phyloP scores from a whole-genome alignment of 2,888 invertebrate species.

The Ornithoptera alexandrae region DNA sequence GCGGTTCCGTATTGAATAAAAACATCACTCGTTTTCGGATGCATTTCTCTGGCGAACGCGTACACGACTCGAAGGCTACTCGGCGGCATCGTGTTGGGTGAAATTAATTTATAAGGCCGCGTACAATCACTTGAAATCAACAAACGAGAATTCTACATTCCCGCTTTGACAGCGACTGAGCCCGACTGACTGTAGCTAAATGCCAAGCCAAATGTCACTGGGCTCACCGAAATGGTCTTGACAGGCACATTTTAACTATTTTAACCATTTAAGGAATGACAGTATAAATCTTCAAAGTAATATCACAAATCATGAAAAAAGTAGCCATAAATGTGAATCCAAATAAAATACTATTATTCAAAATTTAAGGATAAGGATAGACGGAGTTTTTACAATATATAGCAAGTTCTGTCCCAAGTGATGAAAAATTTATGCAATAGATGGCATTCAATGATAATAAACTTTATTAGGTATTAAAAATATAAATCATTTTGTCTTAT shows the following conservation, averaged over 20 bases:
- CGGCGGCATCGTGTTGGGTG: slow-evolving; percentile 73
- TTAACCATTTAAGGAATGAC: neutral
- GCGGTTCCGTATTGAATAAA: slow-evolving; percentile 91
- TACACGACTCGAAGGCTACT: slow-evolving; percentile 84
- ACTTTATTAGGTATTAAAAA: neutral
- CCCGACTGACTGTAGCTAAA: slow-evolving; percentile 49
- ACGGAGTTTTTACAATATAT: neutral
- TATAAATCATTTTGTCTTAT: neutral
- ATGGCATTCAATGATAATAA: neutral
- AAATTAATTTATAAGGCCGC: slow-evolving; percentile 72
- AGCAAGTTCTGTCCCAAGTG: neutral
- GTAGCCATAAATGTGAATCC: neutral
- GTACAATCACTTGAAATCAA: slow-evolving; percentile 75
- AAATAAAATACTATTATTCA: neutral
- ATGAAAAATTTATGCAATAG: neutral
- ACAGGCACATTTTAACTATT: slow-evolving; percentile 32
- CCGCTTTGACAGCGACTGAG: slow-evolving; percentile 52
- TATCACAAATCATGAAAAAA: neutral
- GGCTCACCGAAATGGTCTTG: slow-evolving; percentile 29
- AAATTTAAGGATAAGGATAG: neutral
- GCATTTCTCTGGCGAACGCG: slow-evolving; percentile 89
- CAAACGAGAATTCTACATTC: slow-evolving; percentile 75
- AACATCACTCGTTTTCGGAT: slow-evolving; percentile 83
- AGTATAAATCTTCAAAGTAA: neutral
- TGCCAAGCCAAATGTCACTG: slow-evolving; percentile 30